Base-by-base conservation (phyloP, 2,113 vertebrate species). In the Spea multiplicata region DNA sequence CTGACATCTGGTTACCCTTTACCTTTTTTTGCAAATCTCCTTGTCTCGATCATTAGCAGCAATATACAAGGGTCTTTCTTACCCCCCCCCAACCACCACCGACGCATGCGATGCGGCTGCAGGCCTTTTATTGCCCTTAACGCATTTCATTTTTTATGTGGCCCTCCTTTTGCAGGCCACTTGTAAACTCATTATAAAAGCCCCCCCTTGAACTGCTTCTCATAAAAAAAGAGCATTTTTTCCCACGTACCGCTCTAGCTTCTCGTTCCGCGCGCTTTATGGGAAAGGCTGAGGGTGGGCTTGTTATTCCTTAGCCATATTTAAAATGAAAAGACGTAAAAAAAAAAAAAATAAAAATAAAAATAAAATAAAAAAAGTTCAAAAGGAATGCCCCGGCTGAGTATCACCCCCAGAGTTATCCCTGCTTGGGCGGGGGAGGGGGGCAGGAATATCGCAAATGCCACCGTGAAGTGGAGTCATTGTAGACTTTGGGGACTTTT, bases 311-410 rank as follows among this genome's bases (percentile, higher is more conserved):
- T 76, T 81, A 78, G 57, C 74, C 30, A 9, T 73, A 9, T 45
- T 74, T 67, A 83, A 81, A 83, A 83, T 73, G 80, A 82, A 81
- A 81, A 57, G 72, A 30, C 1, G 59, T 52, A 16, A 47, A 61
- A 61, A 61, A 64, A 64, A 64, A 64, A 64, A 13, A 64, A 17
- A n/a, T n/a, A n/a, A n/a, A 13, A 59, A 59, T 59, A 59, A 1
- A 52, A 52, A 59, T 14, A 30, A 64, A 64, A 64, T 17, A 64
- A 17, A 64, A 8, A 16, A 73, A 30, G 47, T 69, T 79, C 66
- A 30, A 79, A 73, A 73, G 77, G 49, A 5, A 30, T 72, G 59
- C 17, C 44, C 17, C n/a, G 49, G 74, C 65, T 16, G 50, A 10
- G 6, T n/a, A 50, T 62, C 57, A 65, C 76, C 76, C 30, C 59